These are phyloP conservation scores for Gadus chalcogrammus DNA, from an alignment of 2,113 vertebrate species.

Conservation along the genomic window DNA sequence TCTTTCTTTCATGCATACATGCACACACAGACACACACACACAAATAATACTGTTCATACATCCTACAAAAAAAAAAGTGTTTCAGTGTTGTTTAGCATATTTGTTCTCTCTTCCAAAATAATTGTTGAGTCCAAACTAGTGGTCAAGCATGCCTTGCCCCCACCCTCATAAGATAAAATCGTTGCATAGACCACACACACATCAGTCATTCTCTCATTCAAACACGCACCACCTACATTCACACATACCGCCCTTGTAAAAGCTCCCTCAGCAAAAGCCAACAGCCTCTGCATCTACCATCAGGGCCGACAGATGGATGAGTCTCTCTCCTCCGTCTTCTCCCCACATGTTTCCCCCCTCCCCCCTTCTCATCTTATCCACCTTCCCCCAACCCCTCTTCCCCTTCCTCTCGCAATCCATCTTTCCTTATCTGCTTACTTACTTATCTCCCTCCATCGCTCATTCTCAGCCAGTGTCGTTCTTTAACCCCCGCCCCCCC, in stretches of 20 bases:
- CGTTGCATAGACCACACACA: conserved; percentile 50
- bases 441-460: conserved; percentile 8
- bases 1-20: background rate
- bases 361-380: conserved; percentile 8
- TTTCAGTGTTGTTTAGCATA: conserved; percentile 39
- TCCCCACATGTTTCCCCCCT: conserved; percentile 20
- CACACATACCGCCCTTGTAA: conserved; percentile 7
- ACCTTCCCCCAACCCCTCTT: conserved; percentile 5
- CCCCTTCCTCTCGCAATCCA: conserved; percentile 11
- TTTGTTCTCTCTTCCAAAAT: conserved; percentile 39
- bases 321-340: background rate
- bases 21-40: conserved; percentile 7
- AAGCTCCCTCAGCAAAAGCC: conserved; percentile 25
- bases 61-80: conserved; percentile 8
- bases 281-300: conserved; percentile 9
- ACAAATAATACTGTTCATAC: conserved; percentile 1
- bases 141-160: conserved; percentile 21
- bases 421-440: background rate
- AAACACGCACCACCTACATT: background rate
- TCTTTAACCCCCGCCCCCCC: too few species aligned
- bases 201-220: background rate
- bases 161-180: conserved; percentile 2
- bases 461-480: conserved; percentile 14
- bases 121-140: conserved; percentile 20
- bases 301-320: too few species aligned